Evolutionary conservation across 2,113 vertebrate species (phyloP).

Genomic region (Edolisoma coerulescens): DNA sequence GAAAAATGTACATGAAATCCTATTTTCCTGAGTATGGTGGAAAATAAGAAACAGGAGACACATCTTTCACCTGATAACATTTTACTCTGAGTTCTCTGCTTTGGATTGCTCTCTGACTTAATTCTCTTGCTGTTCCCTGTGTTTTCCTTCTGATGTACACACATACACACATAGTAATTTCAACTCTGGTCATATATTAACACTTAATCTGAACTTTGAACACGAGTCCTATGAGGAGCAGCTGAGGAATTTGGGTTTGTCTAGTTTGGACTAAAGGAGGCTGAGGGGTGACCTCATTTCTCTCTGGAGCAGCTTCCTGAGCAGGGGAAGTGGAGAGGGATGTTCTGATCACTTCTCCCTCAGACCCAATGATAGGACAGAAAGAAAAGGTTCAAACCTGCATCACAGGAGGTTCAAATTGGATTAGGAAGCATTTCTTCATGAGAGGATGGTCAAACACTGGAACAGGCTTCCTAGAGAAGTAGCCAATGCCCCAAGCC

Average conservation of each 20-base stretch:
- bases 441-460: neutral
- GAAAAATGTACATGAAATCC: neutral
- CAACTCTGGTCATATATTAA: neutral
- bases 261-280: neutral
- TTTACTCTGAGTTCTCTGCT: neutral
- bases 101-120: neutral
- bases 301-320: neutral
- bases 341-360: neutral
- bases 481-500: neutral
- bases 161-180: neutral
- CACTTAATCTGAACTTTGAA: neutral
- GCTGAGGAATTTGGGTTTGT: neutral
- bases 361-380: rapidly evolving
- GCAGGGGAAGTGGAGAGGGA: neutral
- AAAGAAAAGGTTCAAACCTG: neutral
- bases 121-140: neutral
- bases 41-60: neutral
- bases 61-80: neutral
- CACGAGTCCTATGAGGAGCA: neutral
- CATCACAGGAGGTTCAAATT: neutral
- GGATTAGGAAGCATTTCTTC: neutral
- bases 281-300: neutral
- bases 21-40: neutral
- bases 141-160: neutral
- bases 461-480: neutral